These are phyloP conservation scores for Saccopteryx leptura DNA, from an alignment of 2,113 vertebrate species.

Conservation along the genomic window DNA sequence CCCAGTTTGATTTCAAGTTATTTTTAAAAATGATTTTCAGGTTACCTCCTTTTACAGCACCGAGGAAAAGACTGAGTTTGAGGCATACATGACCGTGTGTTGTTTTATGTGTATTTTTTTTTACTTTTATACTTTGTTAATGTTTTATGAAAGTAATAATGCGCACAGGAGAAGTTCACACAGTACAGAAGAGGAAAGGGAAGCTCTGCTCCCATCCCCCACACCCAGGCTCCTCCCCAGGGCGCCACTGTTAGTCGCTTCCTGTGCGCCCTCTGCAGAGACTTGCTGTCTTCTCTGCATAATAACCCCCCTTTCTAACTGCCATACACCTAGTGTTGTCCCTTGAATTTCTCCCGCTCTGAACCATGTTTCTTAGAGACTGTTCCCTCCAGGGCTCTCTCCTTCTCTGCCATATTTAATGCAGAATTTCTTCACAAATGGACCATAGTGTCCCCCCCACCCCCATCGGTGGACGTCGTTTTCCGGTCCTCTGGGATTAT, in stretches of 20 bases:
- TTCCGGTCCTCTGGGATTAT: background rate
- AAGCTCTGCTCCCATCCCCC: background rate
- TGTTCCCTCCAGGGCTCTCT: background rate
- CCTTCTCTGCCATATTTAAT: background rate
- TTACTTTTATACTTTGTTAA: background rate
- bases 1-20: background rate
- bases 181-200: background rate
- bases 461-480: background rate
- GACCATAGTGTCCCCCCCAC: too few relatives aligned
- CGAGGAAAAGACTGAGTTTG: background rate
- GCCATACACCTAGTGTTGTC: background rate
- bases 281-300: too few relatives aligned
- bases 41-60: background rate
- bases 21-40: constrained; percentile 41
- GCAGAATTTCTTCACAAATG: background rate
- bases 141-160: background rate
- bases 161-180: background rate
- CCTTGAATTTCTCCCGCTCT: background rate
- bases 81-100: background rate
- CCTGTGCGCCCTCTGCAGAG: background rate
- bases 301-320: background rate
- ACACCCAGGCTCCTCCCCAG: background rate
- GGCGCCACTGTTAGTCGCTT: background rate
- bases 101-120: background rate
- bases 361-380: background rate